phyloP scores from a whole-genome alignment of 64 coral and sea anemone genomes.

The Cladopsammia gracilis region DNA sequence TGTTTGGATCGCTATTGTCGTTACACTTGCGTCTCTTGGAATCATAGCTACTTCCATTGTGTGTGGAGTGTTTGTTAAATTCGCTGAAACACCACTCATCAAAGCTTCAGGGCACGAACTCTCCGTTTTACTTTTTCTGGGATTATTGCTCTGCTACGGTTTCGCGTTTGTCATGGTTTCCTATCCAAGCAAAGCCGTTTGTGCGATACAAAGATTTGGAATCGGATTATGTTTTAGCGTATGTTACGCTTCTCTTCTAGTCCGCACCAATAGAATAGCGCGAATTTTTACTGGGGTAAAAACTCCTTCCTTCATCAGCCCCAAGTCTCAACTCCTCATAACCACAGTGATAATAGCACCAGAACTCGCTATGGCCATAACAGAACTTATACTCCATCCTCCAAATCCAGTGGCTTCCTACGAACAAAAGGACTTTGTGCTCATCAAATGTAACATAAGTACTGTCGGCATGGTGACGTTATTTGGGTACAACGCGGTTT shows the following conservation, averaged over 20 bases:
- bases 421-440: conserved; percentile 12
- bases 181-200: conserved; percentile 25
- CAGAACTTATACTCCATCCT: conserved; percentile 49
- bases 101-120: conserved; percentile 90
- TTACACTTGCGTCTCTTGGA: conserved; percentile 56
- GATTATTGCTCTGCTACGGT: conserved; percentile 80
- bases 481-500: conserved; percentile 77
- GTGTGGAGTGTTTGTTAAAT: conserved; percentile 73
- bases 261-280: conserved; percentile 94
- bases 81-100: conserved; percentile 80
- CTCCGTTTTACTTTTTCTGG: conserved; percentile 68
- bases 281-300: conserved; percentile 87
- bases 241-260: conserved; percentile 85
- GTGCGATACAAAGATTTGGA: conserved; percentile 83
- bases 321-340: conserved; percentile 83
- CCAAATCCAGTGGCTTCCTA: conserved; percentile 30
- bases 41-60: conserved; percentile 68
- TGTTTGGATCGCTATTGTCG: conserved; percentile 57
- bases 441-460: conserved; percentile 71
- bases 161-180: conserved; percentile 70
- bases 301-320: conserved; percentile 83
- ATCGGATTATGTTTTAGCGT: conserved; percentile 76
- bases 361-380: conserved; percentile 61
- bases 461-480: conserved; percentile 33
- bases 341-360: conserved; percentile 73